Conservation (phyloP, 1,140 invertebrate species). For the Neocloeon triangulifer region DNA sequence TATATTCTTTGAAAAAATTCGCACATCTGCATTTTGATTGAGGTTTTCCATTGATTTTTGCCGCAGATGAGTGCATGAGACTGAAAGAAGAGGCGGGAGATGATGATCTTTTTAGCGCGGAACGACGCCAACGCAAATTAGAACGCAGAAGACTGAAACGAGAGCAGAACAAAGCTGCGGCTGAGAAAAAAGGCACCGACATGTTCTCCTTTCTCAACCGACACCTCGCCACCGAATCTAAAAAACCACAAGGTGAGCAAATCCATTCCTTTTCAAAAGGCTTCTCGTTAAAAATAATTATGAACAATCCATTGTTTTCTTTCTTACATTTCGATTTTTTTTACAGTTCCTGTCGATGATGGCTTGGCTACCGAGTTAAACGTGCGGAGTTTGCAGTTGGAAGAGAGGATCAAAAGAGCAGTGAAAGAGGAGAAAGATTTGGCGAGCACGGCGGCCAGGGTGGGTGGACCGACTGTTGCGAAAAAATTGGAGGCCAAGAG, state of each 20-base stretch:
- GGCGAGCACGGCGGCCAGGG: conserved; percentile 13
- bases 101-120: conserved; percentile 43
- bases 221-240: conserved; percentile 10
- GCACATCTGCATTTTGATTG: background rate
- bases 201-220: conserved; percentile 7
- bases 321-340: no score
- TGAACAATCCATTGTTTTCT: no score
- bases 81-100: conserved; percentile 42
- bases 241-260: conserved; percentile 14
- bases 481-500: conserved; percentile 32
- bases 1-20: no score
- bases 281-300: no score
- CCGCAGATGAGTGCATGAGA: conserved; percentile 47
- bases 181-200: conserved; percentile 23
- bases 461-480: conserved; percentile 26
- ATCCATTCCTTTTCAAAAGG: no score
- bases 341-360: no score
- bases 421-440: conserved; percentile 18
- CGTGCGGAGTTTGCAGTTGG: conserved; percentile 46
- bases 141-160: conserved; percentile 37
- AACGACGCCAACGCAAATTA: no score
- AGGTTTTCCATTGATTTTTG: background rate
- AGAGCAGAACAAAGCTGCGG: conserved; percentile 33
- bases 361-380: conserved; percentile 42
- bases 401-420: conserved; percentile 40